A percentile compares a stretch with the other conserved stretches of the same genome.
Evolutionary conservation across 1,140 invertebrate genomes (phyloP).

Genomic region (Helicoverpa armigera): DNA sequence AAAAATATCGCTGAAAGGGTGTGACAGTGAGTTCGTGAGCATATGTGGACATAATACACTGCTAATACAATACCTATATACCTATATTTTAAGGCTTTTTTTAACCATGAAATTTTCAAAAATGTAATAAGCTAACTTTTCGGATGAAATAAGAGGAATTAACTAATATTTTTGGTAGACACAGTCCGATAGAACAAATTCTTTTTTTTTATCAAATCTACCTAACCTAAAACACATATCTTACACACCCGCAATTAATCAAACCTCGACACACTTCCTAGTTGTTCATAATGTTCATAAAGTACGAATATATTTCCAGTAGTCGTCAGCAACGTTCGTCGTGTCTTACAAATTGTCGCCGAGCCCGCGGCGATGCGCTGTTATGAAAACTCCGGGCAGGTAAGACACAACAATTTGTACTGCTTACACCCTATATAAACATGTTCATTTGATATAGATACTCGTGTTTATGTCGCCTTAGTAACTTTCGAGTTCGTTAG

Average conservation of each 20-base stretch:
- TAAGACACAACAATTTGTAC: slow-evolving; percentile 81
- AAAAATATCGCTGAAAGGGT: too few relatives aligned
- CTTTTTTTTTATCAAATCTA: too few relatives aligned
- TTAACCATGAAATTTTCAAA: too few relatives aligned
- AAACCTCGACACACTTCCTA: slow-evolving; percentile 50
- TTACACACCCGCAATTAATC: slow-evolving; percentile 33
- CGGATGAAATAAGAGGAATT: too few relatives aligned
- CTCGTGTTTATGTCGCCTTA: slow-evolving; percentile 40
- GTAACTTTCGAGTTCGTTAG: slow-evolving; percentile 38
- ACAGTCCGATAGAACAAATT: too few relatives aligned
- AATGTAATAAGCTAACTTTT: too few relatives aligned
- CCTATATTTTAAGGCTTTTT: too few relatives aligned
- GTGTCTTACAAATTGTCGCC: slow-evolving; percentile 77
- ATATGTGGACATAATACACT: too few relatives aligned
- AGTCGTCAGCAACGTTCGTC: slow-evolving; percentile 75
- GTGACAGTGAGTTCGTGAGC: too few relatives aligned
- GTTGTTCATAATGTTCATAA: slow-evolving; percentile 56
- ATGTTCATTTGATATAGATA: slow-evolving; percentile 73
- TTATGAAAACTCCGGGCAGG: slow-evolving; percentile 81
- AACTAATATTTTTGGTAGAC: too few relatives aligned
- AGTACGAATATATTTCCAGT: slow-evolving; percentile 73
- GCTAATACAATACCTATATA: too few relatives aligned
- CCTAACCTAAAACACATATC: not conserved
- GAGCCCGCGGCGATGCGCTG: slow-evolving; percentile 70
- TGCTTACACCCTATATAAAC: slow-evolving; percentile 81